Conservation (phyloP, 2,888 invertebrate species). For the Bombylius major region DNA sequence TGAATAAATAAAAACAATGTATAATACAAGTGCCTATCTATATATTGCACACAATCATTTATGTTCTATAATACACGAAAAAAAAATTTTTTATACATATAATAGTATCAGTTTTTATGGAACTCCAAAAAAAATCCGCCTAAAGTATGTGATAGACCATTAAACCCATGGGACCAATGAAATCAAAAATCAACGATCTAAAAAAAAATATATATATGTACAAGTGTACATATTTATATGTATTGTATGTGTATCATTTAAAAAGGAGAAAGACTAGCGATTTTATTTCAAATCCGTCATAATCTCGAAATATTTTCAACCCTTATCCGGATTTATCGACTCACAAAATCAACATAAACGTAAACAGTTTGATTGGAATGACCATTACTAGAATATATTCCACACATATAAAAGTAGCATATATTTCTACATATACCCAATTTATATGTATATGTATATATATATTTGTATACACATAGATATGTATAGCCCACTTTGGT, state of each 20-base stretch:
- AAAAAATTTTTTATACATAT: too few relatives aligned
- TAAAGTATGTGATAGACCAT: neutral
- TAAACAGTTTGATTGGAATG: constrained; percentile 5
- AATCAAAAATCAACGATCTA: constrained; percentile 1
- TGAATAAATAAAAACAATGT: too few relatives aligned
- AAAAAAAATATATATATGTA: neutral
- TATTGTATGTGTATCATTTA: neutral
- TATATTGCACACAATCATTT: too few relatives aligned
- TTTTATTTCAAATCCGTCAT: constrained; percentile 7
- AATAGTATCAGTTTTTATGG: too few relatives aligned
- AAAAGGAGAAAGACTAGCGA: neutral
- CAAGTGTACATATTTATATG: neutral
- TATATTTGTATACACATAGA: too few relatives aligned
- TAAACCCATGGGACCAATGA: constrained; percentile 1
- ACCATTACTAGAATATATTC: neutral
- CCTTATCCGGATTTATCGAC: constrained; percentile 3
- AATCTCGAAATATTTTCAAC: constrained; percentile 5
- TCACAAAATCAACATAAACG: constrained; percentile 1
- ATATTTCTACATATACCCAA: neutral
- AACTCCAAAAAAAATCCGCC: too few relatives aligned
- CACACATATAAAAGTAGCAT: too few relatives aligned
- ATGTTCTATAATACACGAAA: too few relatives aligned
- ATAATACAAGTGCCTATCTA: too few relatives aligned
- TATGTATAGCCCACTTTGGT: too few relatives aligned
- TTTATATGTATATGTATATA: neutral